Conservation (phyloP, 2,113 vertebrate species). For the Bos taurus region ARS-UCD2.0 NC_037334.1:75488501-75489000, state of each 20-base stretch:
- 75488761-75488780: background rate
- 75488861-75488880: background rate
- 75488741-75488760: background rate
- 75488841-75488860: background rate
- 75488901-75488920: background rate
- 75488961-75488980: background rate
- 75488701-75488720: background rate
- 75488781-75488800: background rate
- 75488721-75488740: background rate
- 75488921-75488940: background rate
- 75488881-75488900: background rate
- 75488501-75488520: background rate
- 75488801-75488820: background rate
- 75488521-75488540: background rate
- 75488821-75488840: background rate
- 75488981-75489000: background rate
- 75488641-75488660: background rate
- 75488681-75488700: background rate
- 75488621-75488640: background rate
- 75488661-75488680: background rate
- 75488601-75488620: background rate
- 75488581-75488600: background rate
- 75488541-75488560: background rate
- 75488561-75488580: background rate
- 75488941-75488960: background rate